Conservation (phyloP, 2,888 invertebrate species). For the Eucriotettix oculatus region DNA sequence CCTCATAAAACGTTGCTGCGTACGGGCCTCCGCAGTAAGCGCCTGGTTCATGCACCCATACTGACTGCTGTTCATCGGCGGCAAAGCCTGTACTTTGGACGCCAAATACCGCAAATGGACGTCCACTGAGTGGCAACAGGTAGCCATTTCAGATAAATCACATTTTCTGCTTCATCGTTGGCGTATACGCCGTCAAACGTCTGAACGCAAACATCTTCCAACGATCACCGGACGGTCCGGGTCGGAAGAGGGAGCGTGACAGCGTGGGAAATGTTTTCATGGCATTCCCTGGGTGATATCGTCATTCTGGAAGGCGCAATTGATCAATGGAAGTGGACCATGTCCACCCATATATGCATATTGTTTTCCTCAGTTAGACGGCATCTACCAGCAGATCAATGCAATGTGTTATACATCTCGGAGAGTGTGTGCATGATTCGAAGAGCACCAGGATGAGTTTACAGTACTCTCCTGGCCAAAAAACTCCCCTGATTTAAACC, state of each 20-base stretch:
- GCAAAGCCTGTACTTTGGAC: no score
- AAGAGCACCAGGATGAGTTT: no score
- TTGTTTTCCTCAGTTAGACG: no score
- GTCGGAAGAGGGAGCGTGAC: background rate
- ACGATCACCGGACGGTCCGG: background rate
- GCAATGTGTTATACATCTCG: background rate
- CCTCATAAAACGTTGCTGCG: background rate
- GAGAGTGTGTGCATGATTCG: background rate
- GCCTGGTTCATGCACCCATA: no score
- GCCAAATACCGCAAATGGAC: no score
- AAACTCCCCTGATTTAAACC: background rate
- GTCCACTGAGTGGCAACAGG: background rate
- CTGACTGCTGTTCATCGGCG: no score
- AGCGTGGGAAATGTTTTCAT: background rate
- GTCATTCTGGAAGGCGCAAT: background rate
- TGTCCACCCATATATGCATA: no score
- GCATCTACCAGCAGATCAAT: background rate
- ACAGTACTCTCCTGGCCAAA: background rate
- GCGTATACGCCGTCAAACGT: background rate
- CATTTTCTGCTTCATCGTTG: background rate
- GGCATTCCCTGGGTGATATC: background rate
- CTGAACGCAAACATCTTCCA: background rate
- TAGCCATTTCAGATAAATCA: background rate
- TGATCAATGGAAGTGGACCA: background rate
- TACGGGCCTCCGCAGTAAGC: background rate